Conservation (phyloP, 1,140 invertebrate species). For the Neoseiulus cucumeris region DNA sequence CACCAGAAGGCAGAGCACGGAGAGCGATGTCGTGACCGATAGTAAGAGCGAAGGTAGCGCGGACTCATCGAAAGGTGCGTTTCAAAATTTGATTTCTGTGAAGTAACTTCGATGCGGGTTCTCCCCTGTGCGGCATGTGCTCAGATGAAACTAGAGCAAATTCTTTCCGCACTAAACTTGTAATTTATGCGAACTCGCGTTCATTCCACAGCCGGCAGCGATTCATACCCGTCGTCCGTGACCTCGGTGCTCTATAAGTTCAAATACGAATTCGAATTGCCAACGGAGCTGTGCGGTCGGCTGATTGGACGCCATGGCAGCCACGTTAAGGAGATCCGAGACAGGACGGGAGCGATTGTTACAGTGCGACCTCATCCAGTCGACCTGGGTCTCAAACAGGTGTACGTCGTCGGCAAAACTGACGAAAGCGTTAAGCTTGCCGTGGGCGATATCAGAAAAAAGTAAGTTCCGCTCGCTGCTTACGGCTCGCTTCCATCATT, state of each 20-base stretch:
- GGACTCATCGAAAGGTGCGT: not conserved
- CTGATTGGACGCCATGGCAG: not conserved
- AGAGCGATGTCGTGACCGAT: not conserved
- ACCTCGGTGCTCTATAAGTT: too few relatives aligned
- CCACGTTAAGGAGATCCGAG: not conserved
- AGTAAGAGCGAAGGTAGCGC: not conserved
- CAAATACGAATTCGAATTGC: not conserved
- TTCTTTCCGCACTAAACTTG: too few relatives aligned
- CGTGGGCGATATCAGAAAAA: not conserved
- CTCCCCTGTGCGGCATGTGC: too few relatives aligned
- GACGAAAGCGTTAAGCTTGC: not conserved
- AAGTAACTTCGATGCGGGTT: too few relatives aligned
- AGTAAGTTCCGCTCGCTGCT: not conserved
- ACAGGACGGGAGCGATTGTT: not conserved
- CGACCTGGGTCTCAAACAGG: not conserved
- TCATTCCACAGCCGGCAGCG: too few relatives aligned
- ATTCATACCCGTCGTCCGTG: too few relatives aligned
- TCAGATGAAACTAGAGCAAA: too few relatives aligned
- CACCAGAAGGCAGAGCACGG: not conserved
- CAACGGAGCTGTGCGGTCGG: not conserved
- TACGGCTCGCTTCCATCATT: too few relatives aligned
- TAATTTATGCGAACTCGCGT: too few relatives aligned
- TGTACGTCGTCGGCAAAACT: not conserved
- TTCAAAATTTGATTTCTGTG: not conserved
- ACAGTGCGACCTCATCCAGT: not conserved